Conservation (phyloP, 2,797 vertebrate species). For the Acanthiza pusilla region DNA sequence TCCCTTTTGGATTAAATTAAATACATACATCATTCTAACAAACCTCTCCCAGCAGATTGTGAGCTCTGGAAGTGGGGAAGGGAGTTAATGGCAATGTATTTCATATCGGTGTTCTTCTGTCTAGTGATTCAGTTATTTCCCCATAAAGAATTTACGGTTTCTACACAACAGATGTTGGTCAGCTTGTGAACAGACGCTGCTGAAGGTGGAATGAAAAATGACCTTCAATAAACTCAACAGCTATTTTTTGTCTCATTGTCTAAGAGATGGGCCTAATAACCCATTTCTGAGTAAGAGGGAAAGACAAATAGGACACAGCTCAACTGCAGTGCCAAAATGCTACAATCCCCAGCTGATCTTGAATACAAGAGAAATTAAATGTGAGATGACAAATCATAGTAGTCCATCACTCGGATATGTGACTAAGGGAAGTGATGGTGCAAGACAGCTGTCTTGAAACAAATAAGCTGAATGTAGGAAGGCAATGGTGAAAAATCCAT, state of each 20-base stretch:
- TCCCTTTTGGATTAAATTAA: constrained; percentile 73
- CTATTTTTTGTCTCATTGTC: constrained; percentile 47
- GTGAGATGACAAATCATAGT: not conserved
- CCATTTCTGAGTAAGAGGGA: not conserved
- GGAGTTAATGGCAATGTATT: constrained; percentile 68
- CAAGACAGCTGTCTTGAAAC: not conserved
- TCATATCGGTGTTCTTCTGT: constrained; percentile 62
- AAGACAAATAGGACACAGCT: not conserved
- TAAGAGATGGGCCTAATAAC: constrained; percentile 11
- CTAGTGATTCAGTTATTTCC: constrained; percentile 67
- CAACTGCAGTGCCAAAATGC: not conserved
- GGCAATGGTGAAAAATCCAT: not conserved
- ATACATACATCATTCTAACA: constrained; percentile 73
- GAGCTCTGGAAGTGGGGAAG: constrained; percentile 59
- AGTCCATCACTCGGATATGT: not conserved
- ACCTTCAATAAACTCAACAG: constrained; percentile 46
- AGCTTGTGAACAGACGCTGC: constrained; percentile 26
- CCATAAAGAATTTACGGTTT: constrained; percentile 62
- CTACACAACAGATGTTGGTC: constrained; percentile 54
- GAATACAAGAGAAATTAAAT: not conserved
- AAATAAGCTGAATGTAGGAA: not conserved
- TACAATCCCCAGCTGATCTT: not conserved
- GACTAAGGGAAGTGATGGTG: not conserved
- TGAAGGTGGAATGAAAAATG: constrained; percentile 35
- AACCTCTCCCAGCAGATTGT: constrained; percentile 65